A percentile compares a stretch with the other conserved stretches of the same genome.
These are phyloP conservation scores for Mythimna albipuncta DNA, from an alignment of 2,888 invertebrate species.

Conservation along the genomic window DNA sequence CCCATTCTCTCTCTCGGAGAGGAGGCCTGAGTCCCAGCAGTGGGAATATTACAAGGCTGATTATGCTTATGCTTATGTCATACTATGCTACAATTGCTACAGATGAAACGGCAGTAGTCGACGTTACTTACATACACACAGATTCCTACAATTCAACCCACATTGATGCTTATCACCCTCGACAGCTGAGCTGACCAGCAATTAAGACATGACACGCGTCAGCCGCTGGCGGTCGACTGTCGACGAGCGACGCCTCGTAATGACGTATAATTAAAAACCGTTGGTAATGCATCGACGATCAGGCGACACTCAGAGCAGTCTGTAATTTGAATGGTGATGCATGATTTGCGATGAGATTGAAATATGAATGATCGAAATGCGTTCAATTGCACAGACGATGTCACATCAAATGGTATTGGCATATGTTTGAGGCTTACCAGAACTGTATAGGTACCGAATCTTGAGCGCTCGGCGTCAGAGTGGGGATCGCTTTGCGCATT, in stretches of 20 bases:
- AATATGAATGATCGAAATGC: not conserved
- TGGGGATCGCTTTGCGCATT: no score
- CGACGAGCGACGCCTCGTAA: conserved; percentile 21
- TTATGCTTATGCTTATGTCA: no score
- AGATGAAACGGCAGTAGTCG: not conserved
- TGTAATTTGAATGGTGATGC: conserved; percentile 29
- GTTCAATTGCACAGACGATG: conserved; percentile 5
- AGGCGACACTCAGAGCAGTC: conserved; percentile 29
- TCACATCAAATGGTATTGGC: not conserved
- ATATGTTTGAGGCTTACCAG: not conserved
- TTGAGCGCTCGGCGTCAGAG: no score
- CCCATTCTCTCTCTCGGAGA: no score
- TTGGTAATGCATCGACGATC: conserved; percentile 38
- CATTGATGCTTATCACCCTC: conserved; percentile 2
- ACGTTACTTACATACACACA: not conserved
- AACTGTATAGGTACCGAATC: no score
- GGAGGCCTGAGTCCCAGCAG: no score
- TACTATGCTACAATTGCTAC: no score
- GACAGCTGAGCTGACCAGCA: conserved; percentile 36
- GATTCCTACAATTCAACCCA: not conserved
- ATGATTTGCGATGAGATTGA: conserved; percentile 27
- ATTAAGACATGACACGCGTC: conserved; percentile 51
- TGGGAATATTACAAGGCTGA: no score
- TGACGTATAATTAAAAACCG: conserved; percentile 51
- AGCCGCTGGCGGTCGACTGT: conserved; percentile 1